Conservation (phyloP, 2,888 invertebrate species). For the Orthosia cruda region DNA sequence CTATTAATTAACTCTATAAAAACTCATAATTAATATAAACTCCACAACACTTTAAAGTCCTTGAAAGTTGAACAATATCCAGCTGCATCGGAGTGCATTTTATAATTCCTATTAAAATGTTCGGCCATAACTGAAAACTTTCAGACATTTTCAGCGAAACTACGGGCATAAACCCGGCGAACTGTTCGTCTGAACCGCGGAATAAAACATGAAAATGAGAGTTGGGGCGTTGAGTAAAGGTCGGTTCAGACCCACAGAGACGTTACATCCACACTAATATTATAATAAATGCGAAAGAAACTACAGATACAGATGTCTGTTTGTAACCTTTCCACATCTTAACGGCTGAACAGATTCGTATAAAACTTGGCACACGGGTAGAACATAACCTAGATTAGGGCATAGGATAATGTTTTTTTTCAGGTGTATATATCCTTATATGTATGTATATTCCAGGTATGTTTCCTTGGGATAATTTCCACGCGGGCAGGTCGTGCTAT, state of each 20-base stretch:
- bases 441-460: too few species aligned
- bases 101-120: constrained; percentile 41
- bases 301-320: too few species aligned
- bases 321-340: too few species aligned
- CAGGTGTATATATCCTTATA: too few species aligned
- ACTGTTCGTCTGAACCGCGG: constrained; percentile 3
- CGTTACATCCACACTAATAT: too few species aligned
- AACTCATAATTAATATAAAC: not conserved
- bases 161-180: constrained; percentile 23
- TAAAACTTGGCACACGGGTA: too few species aligned
- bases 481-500: too few species aligned
- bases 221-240: constrained; percentile 15
- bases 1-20: not conserved
- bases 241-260: not conserved
- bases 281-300: too few species aligned
- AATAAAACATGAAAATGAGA: constrained; percentile 30
- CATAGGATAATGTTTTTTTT: too few species aligned
- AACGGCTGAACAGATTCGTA: too few species aligned
- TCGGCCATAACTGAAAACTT: constrained; percentile 28
- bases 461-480: too few species aligned
- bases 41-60: not conserved
- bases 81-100: constrained; percentile 31
- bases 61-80: not conserved
- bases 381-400: too few species aligned
- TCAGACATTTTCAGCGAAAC: constrained; percentile 22